Evolutionary conservation across 2,113 vertebrate genomes (phyloP).

Genomic region (Strix aluco): DNA sequence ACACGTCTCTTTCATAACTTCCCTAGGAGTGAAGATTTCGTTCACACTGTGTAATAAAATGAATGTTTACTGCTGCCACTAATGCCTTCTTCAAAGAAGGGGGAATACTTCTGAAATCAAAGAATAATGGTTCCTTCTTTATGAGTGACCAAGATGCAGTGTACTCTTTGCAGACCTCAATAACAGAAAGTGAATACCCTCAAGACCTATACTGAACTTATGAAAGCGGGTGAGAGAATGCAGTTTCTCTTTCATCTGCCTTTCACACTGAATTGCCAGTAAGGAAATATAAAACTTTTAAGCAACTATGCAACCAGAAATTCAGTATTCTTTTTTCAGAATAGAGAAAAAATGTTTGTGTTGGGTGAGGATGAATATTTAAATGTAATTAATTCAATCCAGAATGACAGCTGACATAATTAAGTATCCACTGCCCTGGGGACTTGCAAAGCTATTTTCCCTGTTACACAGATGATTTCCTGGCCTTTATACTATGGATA

Average conservation of each 20-base stretch:
- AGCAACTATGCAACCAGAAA: background rate
- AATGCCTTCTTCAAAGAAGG: background rate
- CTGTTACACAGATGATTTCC: background rate
- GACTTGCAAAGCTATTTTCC: background rate
- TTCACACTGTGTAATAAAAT: background rate
- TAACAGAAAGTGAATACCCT: background rate
- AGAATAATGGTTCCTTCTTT: background rate
- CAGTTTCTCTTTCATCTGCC: background rate
- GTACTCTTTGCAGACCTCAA: background rate
- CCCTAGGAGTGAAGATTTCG: background rate
- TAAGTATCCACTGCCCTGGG: background rate
- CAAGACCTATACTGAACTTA: background rate
- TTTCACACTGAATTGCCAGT: background rate
- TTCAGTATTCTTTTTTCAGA: background rate
- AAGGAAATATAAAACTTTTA: background rate
- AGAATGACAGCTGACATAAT: background rate
- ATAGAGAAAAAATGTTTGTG: rapidly evolving
- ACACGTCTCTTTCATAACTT: background rate
- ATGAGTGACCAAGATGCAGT: background rate
- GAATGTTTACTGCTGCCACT: background rate
- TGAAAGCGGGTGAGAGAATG: background rate
- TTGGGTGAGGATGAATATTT: background rate
- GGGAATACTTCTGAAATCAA: background rate
- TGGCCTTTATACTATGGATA: background rate
- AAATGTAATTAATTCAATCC: background rate